These are phyloP conservation scores for Stenurella melanura DNA, from an alignment of 2,888 invertebrate species.

Conservation along the genomic window DNA sequence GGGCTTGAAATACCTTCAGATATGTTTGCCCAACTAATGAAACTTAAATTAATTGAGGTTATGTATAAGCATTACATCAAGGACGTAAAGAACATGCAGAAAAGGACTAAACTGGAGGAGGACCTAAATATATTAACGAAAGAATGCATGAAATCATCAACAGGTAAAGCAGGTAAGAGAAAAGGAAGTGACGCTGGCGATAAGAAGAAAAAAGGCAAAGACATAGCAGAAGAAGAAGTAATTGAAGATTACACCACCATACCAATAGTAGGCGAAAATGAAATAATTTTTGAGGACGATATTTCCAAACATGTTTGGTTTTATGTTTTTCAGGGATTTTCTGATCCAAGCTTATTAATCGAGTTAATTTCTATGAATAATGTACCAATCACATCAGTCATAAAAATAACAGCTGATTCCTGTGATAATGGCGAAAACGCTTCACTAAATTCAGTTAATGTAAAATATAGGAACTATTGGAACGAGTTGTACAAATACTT, in stretches of 20 bases:
- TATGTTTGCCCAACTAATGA: constrained; percentile 55
- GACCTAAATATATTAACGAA: constrained; percentile 55
- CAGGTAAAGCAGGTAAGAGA: constrained; percentile 32
- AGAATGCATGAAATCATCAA: constrained; percentile 39
- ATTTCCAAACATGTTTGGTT: constrained; percentile 60
- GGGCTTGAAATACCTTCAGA: constrained; percentile 4
- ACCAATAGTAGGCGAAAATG: constrained; percentile 53
- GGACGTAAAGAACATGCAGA: constrained; percentile 55
- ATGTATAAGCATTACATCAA: constrained; percentile 60
- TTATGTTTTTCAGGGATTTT: constrained; percentile 61
- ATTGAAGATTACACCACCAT: constrained; percentile 54
- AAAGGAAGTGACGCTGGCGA: neutral
- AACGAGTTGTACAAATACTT: constrained; percentile 47
- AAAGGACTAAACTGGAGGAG: constrained; percentile 52
- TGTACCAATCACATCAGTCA: constrained; percentile 55
- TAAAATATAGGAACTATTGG: constrained; percentile 46
- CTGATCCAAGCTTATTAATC: constrained; percentile 52
- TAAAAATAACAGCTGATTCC: constrained; percentile 48
- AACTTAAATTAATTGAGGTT: constrained; percentile 61
- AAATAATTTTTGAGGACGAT: constrained; percentile 60
- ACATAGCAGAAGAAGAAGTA: constrained; percentile 22
- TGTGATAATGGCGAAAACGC: neutral
- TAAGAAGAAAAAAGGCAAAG: constrained; percentile 37
- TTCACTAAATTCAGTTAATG: neutral
- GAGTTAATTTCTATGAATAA: constrained; percentile 50